phyloP scores from a whole-genome alignment of 2,113 vertebrate genomes.

The Hiodon alosoides region DNA sequence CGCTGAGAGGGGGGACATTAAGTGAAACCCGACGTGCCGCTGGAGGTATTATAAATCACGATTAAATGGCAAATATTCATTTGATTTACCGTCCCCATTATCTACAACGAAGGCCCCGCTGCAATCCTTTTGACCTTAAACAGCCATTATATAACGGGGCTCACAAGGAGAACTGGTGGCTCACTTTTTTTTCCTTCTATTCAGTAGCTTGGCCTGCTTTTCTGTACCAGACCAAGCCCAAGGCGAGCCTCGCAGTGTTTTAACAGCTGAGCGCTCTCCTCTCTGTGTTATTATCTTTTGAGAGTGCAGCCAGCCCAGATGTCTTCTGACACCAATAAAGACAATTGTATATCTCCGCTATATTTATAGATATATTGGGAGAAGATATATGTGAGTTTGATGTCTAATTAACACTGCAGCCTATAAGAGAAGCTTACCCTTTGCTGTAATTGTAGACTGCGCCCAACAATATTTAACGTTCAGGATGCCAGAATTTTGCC shows the following conservation, averaged over 20 bases:
- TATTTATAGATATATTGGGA: conserved; percentile 59
- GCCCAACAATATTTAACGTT: conserved; percentile 37
- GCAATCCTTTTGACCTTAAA: conserved; percentile 34
- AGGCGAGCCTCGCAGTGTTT: conserved; percentile 41
- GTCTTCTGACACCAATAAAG: conserved; percentile 46
- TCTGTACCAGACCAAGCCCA: conserved; percentile 40
- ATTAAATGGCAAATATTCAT: conserved; percentile 36
- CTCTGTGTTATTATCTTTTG: conserved; percentile 50
- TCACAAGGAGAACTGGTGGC: no score
- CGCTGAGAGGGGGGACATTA: conserved; percentile 44
- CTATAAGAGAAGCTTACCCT: conserved; percentile 38
- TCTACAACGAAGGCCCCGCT: conserved; percentile 45
- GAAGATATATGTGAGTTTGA: conserved; percentile 50
- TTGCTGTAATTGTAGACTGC: conserved; percentile 48
- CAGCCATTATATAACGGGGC: conserved; percentile 20
- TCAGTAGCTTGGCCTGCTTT: conserved; percentile 23
- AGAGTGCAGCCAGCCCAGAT: conserved; percentile 58
- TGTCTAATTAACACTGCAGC: conserved; percentile 55
- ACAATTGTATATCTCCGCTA: conserved; percentile 41
- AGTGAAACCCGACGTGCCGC: conserved; percentile 41
- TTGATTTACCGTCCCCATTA: conserved; percentile 52
- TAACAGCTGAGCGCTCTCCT: conserved; percentile 38
- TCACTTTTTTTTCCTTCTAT: conserved; percentile 16
- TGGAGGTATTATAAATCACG: conserved; percentile 46
- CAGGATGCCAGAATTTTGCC: conserved; percentile 48